A percentile compares a stretch with the other conserved stretches of the same genome.
Conservation (phyloP, 2,797 vertebrate species). For the Buphagus erythrorhynchus region DNA sequence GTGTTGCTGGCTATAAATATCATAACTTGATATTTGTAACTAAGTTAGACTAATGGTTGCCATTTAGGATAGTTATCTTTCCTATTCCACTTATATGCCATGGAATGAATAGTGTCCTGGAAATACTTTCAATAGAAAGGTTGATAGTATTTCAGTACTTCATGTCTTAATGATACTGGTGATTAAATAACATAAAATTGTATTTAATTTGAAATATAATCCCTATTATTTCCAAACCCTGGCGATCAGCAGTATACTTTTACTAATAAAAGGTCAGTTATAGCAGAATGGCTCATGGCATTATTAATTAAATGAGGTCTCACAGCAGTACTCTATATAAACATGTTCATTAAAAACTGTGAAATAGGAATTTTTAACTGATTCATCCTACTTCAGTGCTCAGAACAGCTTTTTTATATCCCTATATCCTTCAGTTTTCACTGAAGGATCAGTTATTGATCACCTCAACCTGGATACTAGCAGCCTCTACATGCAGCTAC, state of each 20-base stretch:
- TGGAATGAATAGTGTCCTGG: background rate
- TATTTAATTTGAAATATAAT: constrained; percentile 51
- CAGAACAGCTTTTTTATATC: background rate
- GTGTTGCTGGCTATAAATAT: background rate
- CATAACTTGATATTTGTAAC: background rate
- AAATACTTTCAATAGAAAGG: background rate
- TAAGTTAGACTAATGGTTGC: background rate
- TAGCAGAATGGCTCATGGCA: background rate
- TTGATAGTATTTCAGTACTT: constrained; percentile 8
- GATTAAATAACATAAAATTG: constrained; percentile 21
- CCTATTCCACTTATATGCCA: background rate
- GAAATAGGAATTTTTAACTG: constrained; percentile 1
- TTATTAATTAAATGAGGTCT: constrained; percentile 27
- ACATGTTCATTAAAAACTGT: background rate
- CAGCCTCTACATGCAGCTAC: background rate
- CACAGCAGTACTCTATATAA: background rate
- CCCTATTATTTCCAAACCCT: constrained; percentile 23
- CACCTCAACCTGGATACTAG: background rate
- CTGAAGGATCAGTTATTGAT: background rate
- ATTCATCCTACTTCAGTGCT: background rate
- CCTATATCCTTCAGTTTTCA: background rate
- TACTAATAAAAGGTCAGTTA: background rate
- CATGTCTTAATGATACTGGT: background rate
- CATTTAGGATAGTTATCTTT: background rate
- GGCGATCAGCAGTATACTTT: background rate